Base-by-base conservation (phyloP, 2,888 invertebrate species). In the Drosophila macrothrix region DNA sequence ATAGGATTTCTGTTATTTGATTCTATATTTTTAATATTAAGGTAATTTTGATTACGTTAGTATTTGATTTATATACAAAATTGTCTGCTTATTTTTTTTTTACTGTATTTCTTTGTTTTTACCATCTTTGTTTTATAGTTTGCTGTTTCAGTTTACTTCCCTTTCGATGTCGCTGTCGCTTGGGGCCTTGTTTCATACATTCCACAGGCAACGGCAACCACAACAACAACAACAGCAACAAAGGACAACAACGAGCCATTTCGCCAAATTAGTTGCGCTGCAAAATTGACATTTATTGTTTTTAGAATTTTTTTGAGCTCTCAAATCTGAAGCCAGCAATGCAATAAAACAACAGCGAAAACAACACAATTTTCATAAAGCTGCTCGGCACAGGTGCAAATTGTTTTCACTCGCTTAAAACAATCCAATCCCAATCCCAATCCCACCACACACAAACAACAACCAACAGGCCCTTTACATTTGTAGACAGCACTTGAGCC, bases 211-310 rank as follows among this genome's bases (percentile, higher is more conserved):
- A 43, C 49, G 33, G 25, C 39, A 52, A 12, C 22, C 29, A 33
- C 52, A 39, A 12, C 35, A 53, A 10, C n/a, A 12, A 31, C n/a
- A 58, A 19, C 50, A n/a, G 31, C 9, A 46, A 29, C 25, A 39
- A 52, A n/a, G 25, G 28, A 31, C 63, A 25, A 63, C 41, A 63
- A 33, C 67, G 39, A 49, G 54, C 66, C 76, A 35, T 46, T 60
- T 71, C 16, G 39, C 41, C 69, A 78, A 82, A 84, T 89, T 89
- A 84, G 90, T 76, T 84, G 73, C 58, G 73, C 73, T 79, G 70
- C 67, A 68, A 82, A 89, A 87, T 88, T 84, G 88, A 84, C 85
- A 84, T 85, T 89, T 85, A 85, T 85, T 85, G 85, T 89, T 87
- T 84, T 83, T 74, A 73, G 71, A 78, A 74, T 84, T 88, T 89